A percentile compares a stretch with the other conserved stretches of the same genome.
Evolutionary conservation across 2,888 invertebrate species (phyloP).

Genomic region (Rhagonycha fulva): DNA sequence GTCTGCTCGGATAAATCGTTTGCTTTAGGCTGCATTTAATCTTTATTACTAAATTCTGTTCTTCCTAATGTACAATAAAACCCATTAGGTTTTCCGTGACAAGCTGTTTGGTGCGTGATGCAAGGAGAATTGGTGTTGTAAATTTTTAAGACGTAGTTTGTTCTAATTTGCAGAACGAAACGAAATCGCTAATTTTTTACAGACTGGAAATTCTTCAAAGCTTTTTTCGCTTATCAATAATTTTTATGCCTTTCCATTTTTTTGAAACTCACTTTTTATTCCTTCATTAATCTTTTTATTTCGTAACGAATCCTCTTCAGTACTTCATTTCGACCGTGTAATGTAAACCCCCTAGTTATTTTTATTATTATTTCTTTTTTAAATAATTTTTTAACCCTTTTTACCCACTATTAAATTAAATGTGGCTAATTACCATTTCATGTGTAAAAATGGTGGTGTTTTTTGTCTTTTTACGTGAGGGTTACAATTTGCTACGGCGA

Average conservation of each 20-base stretch:
- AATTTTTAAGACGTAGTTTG: conserved; percentile 20
- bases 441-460: neutral
- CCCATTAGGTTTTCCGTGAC: conserved; percentile 29
- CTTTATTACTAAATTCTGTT: conserved; percentile 25
- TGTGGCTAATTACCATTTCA: neutral
- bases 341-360: too few species aligned
- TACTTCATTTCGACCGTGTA: too few species aligned
- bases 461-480: neutral
- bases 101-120: conserved; percentile 8
- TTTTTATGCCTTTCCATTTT: neutral
- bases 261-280: neutral
- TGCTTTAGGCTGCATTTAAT: conserved; percentile 20
- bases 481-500: neutral
- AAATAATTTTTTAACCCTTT: too few species aligned
- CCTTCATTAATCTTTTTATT: neutral
- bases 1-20: conserved; percentile 6
- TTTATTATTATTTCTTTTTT: too few species aligned
- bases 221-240: neutral
- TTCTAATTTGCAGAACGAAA: conserved; percentile 15
- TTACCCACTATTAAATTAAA: neutral
- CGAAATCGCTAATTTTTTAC: conserved; percentile 2
- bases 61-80: conserved; percentile 29
- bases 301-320: neutral
- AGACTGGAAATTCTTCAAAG: neutral
- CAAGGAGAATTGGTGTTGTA: neutral